phyloP scores from a whole-genome alignment of 2,113 vertebrate species.

The Diadophis punctatus region DNA sequence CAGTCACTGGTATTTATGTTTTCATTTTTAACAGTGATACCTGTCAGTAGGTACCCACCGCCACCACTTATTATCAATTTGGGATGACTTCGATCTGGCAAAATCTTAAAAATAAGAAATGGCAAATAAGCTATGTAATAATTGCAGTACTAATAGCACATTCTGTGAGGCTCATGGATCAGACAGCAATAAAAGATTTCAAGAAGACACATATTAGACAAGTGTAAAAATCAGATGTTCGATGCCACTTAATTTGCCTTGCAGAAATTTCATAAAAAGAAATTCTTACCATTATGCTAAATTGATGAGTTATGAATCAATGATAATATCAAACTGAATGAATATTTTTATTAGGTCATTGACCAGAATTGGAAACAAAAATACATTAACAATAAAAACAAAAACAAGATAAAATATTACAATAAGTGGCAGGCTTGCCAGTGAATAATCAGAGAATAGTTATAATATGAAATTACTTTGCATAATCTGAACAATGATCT shows the following conservation, averaged over 20 bases:
- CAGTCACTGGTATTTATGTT: conserved; percentile 49
- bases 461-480: neutral
- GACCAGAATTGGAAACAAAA: neutral
- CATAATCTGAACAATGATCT: neutral
- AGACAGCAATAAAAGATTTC: neutral
- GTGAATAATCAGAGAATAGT: neutral
- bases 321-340: neutral
- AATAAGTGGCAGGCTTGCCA: neutral
- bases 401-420: neutral
- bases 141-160: neutral
- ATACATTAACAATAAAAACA: neutral
- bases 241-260: neutral
- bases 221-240: neutral
- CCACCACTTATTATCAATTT: conserved; percentile 91
- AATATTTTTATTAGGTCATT: neutral
- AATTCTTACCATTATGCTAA: neutral
- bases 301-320: neutral
- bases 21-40: conserved; percentile 79
- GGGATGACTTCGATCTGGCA: conserved; percentile 94
- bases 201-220: neutral
- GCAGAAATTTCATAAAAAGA: neutral
- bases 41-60: conserved; percentile 90
- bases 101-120: conserved; percentile 71
- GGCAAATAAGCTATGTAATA: neutral
- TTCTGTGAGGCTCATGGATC: rapidly evolving